phyloP scores from a whole-genome alignment of 2,797 vertebrate genomes.

The Falco berigora region DNA sequence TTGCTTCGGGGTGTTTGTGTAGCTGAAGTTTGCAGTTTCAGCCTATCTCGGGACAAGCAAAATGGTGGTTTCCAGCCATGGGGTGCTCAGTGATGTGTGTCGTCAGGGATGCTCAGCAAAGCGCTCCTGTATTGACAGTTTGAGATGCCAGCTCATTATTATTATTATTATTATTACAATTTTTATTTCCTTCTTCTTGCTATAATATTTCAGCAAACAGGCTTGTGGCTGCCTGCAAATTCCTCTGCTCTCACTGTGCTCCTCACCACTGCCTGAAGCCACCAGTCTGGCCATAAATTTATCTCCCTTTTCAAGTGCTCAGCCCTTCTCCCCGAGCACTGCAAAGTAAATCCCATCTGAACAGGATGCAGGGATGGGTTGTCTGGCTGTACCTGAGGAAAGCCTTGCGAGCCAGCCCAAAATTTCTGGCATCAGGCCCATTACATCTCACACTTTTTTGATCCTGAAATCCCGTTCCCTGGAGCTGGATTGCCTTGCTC shows the following conservation, averaged over 20 bases:
- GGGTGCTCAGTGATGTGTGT: neutral
- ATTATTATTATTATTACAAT: neutral
- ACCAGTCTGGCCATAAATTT: neutral
- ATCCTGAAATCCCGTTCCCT: neutral
- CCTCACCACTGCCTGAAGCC: fast-evolving
- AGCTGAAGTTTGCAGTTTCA: neutral
- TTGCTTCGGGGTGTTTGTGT: neutral
- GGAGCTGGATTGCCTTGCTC: neutral
- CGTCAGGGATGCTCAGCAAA: neutral
- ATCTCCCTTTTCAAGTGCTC: neutral
- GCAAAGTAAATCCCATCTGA: fast-evolving
- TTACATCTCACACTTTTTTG: neutral
- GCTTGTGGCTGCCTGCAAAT: neutral
- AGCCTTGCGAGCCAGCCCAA: neutral
- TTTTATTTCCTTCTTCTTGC: neutral
- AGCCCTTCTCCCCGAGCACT: fast-evolving
- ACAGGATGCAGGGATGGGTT: neutral
- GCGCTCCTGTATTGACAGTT: neutral
- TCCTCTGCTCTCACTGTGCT: neutral
- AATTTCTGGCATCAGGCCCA: fast-evolving
- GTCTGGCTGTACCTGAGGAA: neutral
- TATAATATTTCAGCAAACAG: neutral
- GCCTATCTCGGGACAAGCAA: neutral
- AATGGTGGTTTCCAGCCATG: fast-evolving
- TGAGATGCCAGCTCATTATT: neutral